Evolutionary conservation across 2,888 invertebrate species (phyloP).

Genomic region (Teinopalpus imperialis): DNA sequence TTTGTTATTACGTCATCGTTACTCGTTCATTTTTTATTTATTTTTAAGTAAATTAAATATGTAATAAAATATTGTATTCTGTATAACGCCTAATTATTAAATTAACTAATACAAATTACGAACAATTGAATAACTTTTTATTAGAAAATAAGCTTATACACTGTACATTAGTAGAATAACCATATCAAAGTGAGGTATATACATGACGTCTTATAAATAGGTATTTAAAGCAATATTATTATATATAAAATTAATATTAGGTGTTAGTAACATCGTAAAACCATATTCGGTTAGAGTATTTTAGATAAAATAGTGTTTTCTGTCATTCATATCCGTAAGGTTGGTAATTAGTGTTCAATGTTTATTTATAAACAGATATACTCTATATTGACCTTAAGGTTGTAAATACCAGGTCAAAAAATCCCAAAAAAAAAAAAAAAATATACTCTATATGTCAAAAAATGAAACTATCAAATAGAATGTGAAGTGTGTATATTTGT

Average conservation of each 20-base stretch:
- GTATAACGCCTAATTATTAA: too few relatives aligned
- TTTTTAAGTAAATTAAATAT: too few relatives aligned
- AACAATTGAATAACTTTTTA: conserved; percentile 15
- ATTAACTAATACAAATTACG: too few relatives aligned
- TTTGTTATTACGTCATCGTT: too few relatives aligned
- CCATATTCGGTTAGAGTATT: conserved; percentile 21
- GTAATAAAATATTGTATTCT: too few relatives aligned
- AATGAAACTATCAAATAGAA: conserved; percentile 9
- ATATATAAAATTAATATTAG: conserved; percentile 25
- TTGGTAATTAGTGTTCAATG: conserved; percentile 33
- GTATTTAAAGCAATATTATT: conserved; percentile 28
- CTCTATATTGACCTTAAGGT: too few relatives aligned
- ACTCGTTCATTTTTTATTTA: too few relatives aligned
- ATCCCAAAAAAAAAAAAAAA: too few relatives aligned
- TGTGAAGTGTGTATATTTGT: conserved; percentile 22
- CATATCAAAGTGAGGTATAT: conserved; percentile 23
- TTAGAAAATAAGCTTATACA: conserved; percentile 1
- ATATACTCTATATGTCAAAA: conserved; percentile 15
- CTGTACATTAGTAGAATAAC: background rate
- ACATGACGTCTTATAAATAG: conserved; percentile 8
- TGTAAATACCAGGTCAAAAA: too few relatives aligned
- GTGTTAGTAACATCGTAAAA: conserved; percentile 29
- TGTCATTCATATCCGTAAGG: conserved; percentile 3
- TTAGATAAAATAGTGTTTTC: conserved; percentile 6
- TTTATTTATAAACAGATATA: conserved; percentile 21